phyloP scores from a whole-genome alignment of 2,888 invertebrate genomes.

The Pharmacophagus antenor region DNA sequence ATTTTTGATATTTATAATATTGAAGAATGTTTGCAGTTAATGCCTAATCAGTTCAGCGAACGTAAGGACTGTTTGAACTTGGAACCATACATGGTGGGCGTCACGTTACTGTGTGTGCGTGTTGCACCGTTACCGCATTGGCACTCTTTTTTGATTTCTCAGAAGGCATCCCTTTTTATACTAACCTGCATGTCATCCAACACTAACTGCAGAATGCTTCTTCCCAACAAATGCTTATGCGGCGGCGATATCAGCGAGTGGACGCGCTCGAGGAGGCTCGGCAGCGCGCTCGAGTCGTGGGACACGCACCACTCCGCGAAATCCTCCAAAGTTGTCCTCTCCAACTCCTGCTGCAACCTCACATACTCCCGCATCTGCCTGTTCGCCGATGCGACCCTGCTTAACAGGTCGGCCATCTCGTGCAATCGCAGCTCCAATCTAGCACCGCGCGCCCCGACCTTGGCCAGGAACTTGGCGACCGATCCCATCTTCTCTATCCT shows the following conservation, averaged over 20 bases:
- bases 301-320: conserved; percentile 87
- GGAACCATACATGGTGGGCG: neutral
- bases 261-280: conserved; percentile 83
- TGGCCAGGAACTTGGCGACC: conserved; percentile 58
- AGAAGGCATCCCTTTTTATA: conserved; percentile 27
- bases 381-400: conserved; percentile 81
- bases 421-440: conserved; percentile 82
- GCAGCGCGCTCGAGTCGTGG: conserved; percentile 83
- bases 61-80: neutral
- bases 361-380: conserved; percentile 82
- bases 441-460: conserved; percentile 61
- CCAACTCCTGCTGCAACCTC: conserved; percentile 74
- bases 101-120: neutral
- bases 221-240: conserved; percentile 63
- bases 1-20: neutral
- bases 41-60: neutral
- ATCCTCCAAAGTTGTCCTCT: conserved; percentile 84
- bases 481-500: conserved; percentile 53
- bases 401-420: conserved; percentile 82
- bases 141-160: neutral
- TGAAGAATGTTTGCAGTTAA: neutral
- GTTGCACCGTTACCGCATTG: neutral
- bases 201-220: conserved; percentile 66
- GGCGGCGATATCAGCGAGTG: conserved; percentile 82
- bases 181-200: conserved; percentile 65